Evolutionary conservation across 2,113 vertebrate species (phyloP).

Genomic region (Prionailurus bengalensis): DNA sequence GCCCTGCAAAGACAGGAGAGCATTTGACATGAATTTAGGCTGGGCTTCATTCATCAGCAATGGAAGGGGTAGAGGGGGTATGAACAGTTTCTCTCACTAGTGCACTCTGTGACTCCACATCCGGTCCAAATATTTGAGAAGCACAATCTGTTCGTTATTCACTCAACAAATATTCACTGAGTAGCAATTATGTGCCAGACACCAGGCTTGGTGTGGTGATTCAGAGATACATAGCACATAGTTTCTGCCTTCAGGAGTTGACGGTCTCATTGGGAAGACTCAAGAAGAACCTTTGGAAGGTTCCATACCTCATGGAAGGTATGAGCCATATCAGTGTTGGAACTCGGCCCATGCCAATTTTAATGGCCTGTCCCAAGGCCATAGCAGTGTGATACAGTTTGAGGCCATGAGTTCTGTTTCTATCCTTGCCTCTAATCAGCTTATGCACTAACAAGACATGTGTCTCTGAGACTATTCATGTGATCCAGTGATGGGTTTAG

Average conservation of each 20-base stretch:
- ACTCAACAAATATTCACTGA: constrained; percentile 27
- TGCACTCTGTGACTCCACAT: background rate
- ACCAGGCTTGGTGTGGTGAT: background rate
- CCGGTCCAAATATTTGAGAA: constrained; percentile 10
- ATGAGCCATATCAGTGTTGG: too few species aligned
- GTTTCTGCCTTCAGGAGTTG: background rate
- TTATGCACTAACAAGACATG: background rate
- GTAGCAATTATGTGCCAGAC: background rate
- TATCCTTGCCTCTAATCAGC: background rate
- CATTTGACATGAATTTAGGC: constrained; percentile 72
- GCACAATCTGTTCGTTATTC: background rate
- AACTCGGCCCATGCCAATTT: background rate
- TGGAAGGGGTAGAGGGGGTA: background rate
- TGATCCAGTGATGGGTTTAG: background rate
- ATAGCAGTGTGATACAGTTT: background rate
- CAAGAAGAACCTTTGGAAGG: background rate
- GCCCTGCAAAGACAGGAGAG: constrained; percentile 43
- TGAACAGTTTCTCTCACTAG: background rate
- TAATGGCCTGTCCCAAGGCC: background rate
- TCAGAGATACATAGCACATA: background rate
- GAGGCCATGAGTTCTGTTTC: background rate
- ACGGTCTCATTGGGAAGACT: background rate
- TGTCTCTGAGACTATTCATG: background rate
- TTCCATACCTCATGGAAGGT: background rate
- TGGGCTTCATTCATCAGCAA: constrained; percentile 63